Percentiles rank a stretch among this genome's conserved stretches.
These are phyloP conservation scores for Drosophila anomalata DNA, from an alignment of 2,888 invertebrate species.

Conservation along the genomic window DNA sequence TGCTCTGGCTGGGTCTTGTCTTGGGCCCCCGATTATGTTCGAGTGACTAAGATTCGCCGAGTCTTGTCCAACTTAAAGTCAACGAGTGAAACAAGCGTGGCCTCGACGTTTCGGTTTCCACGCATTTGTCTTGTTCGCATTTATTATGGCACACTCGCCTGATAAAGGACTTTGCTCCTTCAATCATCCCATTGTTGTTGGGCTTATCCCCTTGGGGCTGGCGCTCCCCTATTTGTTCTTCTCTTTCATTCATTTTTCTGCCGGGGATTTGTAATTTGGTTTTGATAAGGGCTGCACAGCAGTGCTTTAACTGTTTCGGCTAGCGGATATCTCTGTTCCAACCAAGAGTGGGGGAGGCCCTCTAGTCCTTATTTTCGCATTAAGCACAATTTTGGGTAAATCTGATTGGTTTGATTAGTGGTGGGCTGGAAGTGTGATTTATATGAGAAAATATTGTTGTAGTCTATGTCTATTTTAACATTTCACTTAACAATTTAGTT, in stretches of 20 bases:
- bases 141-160: constrained; percentile 72
- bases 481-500: no score
- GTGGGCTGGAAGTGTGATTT: neutral
- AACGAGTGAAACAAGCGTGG: constrained; percentile 41
- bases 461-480: neutral
- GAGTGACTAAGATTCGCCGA: constrained; percentile 72
- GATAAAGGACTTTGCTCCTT: constrained; percentile 69
- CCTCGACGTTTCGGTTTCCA: constrained; percentile 29
- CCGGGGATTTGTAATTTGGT: constrained; percentile 74
- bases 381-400: constrained; percentile 54
- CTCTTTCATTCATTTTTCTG: constrained; percentile 22
- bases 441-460: neutral
- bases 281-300: constrained; percentile 60
- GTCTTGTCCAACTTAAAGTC: constrained; percentile 69
- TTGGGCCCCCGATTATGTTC: constrained; percentile 73
- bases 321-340: constrained; percentile 31
- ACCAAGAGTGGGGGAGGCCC: constrained; percentile 27
- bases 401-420: constrained; percentile 54
- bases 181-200: constrained; percentile 73
- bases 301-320: constrained; percentile 57
- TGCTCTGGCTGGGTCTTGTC: constrained; percentile 18
- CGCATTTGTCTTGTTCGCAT: constrained; percentile 47
- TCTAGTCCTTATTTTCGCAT: constrained; percentile 65
- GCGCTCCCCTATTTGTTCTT: constrained; percentile 3
- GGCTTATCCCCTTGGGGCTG: constrained; percentile 33